phyloP scores from a whole-genome alignment of 2,797 vertebrate species.

The Manis javanica region DNA sequence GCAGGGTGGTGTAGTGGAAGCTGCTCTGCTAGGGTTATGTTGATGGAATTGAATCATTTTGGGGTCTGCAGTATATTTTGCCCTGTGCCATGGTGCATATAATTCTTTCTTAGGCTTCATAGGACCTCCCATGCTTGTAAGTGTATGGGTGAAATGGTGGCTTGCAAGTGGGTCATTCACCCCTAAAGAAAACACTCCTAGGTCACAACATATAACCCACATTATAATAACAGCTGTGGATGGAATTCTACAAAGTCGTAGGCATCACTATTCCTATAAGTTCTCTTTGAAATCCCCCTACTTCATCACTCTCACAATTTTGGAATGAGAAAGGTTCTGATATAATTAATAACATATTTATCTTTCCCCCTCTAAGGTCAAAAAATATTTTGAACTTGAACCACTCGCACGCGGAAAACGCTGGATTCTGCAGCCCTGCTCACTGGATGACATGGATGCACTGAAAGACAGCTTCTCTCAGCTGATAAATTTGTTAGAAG shows the following conservation, averaged over 20 bases:
- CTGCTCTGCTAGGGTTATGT: background rate
- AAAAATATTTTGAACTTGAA: conserved; percentile 99
- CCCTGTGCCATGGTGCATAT: background rate
- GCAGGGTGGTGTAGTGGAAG: background rate
- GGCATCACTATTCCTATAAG: background rate
- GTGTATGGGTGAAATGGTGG: conserved; percentile 56
- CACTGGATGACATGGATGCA: conserved; percentile 92
- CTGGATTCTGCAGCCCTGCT: conserved; percentile 97
- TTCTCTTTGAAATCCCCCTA: background rate
- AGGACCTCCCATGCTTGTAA: conserved; percentile 75
- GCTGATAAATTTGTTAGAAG: conserved; percentile 96
- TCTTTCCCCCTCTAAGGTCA: conserved; percentile 88
- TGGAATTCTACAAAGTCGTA: conserved; percentile 48
- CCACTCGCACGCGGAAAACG: conserved; percentile 95
- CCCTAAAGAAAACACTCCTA: conserved; percentile 80
- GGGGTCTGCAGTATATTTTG: background rate
- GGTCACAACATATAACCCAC: conserved; percentile 73
- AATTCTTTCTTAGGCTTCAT: conserved; percentile 59
- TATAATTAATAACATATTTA: conserved; percentile 62
- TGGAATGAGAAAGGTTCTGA: background rate
- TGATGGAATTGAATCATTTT: background rate
- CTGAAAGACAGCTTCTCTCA: conserved; percentile 96
- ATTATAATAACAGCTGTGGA: conserved; percentile 71
- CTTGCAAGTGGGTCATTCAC: conserved; percentile 71
- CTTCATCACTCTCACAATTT: background rate